These are phyloP conservation scores for Drosophila truncata DNA, from an alignment of 1,140 invertebrate genomes.

Conservation along the genomic window DNA sequence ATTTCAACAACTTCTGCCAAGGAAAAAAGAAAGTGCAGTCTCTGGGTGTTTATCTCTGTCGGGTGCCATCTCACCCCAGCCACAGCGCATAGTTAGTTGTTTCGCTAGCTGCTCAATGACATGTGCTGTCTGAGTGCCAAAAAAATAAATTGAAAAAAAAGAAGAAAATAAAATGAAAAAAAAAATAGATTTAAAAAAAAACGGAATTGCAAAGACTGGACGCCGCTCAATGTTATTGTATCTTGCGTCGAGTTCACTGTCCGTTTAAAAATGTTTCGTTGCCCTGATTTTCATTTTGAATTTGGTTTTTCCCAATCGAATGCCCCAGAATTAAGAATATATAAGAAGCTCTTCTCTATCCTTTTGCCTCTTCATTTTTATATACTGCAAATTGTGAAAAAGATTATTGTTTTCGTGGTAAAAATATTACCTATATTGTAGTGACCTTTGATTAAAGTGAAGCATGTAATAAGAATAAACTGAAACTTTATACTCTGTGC, in stretches of 20 bases:
- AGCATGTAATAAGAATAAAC: no score
- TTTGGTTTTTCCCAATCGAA: slow-evolving; percentile 33
- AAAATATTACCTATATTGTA: neutral
- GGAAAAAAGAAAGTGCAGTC: neutral
- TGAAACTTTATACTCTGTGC: neutral
- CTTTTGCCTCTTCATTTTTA: no score
- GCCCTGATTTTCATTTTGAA: slow-evolving; percentile 55
- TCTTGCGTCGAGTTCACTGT: slow-evolving; percentile 67
- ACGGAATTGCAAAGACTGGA: slow-evolving; percentile 43
- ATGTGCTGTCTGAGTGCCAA: slow-evolving; percentile 76
- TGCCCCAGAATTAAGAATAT: slow-evolving; percentile 17
- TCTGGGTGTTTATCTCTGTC: slow-evolving; percentile 48
- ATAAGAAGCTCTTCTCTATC: neutral
- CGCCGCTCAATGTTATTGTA: slow-evolving; percentile 63
- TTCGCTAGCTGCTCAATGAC: slow-evolving; percentile 70
- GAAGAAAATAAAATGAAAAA: neutral
- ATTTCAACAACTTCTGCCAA: slow-evolving; percentile 66
- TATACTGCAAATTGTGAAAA: neutral
- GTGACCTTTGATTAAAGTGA: neutral
- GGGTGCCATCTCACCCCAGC: slow-evolving; percentile 18
- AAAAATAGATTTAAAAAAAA: neutral
- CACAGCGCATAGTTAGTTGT: slow-evolving; percentile 61
- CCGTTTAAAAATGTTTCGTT: slow-evolving; percentile 74
- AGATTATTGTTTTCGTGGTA: neutral
- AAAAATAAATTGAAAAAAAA: slow-evolving; percentile 7